Conservation (phyloP, 1,140 invertebrate species). For the Orussus abietinus region DNA sequence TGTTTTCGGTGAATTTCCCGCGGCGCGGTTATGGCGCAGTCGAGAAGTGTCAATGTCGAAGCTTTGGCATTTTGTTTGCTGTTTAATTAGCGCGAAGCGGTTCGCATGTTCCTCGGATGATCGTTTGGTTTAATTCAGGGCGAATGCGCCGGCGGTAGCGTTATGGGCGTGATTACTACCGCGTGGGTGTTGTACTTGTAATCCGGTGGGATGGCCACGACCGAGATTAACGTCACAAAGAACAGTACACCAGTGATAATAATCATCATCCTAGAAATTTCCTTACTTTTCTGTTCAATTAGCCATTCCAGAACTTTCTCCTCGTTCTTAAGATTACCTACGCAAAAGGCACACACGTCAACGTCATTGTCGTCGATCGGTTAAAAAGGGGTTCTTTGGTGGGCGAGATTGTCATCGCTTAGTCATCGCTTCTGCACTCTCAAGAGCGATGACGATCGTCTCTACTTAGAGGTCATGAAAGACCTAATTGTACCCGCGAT, state of each 20-base stretch:
- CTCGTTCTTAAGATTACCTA: constrained; percentile 93
- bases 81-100: too few species aligned
- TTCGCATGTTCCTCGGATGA: too few species aligned
- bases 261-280: constrained; percentile 54
- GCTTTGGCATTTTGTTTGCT: too few species aligned
- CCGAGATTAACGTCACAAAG: constrained; percentile 54
- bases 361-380: background rate
- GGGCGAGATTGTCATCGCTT: too few species aligned
- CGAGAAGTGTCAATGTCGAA: too few species aligned
- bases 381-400: background rate
- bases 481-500: too few species aligned
- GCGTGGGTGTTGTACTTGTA: constrained; percentile 45
- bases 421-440: too few species aligned
- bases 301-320: constrained; percentile 93
- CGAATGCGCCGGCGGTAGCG: constrained; percentile 37
- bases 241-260: constrained; percentile 55
- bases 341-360: constrained; percentile 56
- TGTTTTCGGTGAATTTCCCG: too few species aligned
- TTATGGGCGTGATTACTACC: constrained; percentile 46
- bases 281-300: constrained; percentile 91
- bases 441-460: too few species aligned
- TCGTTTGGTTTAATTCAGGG: too few species aligned
- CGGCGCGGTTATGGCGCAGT: too few species aligned
- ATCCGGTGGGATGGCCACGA: constrained; percentile 50
- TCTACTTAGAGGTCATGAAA: too few species aligned